Evolutionary conservation across 2,888 invertebrate genomes (phyloP).

Genomic region (Sminthurinus aureus): DNA sequence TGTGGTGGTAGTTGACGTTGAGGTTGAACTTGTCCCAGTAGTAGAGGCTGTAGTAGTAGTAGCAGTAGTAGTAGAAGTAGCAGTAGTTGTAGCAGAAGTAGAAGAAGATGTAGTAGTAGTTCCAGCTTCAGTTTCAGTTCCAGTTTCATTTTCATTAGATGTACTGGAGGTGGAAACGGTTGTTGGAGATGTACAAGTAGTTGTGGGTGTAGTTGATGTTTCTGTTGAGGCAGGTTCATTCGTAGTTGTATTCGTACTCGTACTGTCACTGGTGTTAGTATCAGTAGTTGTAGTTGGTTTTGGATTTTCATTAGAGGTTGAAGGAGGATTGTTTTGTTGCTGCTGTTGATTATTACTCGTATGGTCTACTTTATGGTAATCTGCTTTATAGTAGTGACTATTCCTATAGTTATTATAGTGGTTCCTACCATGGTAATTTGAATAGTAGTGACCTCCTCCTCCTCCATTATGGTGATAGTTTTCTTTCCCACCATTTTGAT

Average conservation of each 20-base stretch:
- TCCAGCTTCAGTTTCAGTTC: conserved; percentile 34
- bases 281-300: neutral
- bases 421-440: conserved; percentile 52
- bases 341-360: neutral
- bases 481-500: conserved; percentile 19
- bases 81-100: neutral
- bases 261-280: conserved; percentile 2
- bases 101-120: conserved; percentile 1
- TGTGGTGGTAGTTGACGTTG: neutral
- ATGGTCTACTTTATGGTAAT: neutral
- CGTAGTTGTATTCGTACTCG: neutral
- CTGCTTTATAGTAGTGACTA: conserved; percentile 47
- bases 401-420: conserved; percentile 57
- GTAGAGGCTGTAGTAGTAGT: neutral
- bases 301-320: no score
- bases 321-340: neutral
- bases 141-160: conserved; percentile 13
- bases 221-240: conserved; percentile 28
- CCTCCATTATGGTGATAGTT: conserved; percentile 45
- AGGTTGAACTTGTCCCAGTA: neutral
- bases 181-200: no score
- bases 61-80: neutral
- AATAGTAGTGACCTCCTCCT: conserved; percentile 7
- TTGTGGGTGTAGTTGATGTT: no score
- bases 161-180: no score